Evolutionary conservation across 2,113 vertebrate genomes (phyloP).

Genomic region (Camelus dromedarius): DNA sequence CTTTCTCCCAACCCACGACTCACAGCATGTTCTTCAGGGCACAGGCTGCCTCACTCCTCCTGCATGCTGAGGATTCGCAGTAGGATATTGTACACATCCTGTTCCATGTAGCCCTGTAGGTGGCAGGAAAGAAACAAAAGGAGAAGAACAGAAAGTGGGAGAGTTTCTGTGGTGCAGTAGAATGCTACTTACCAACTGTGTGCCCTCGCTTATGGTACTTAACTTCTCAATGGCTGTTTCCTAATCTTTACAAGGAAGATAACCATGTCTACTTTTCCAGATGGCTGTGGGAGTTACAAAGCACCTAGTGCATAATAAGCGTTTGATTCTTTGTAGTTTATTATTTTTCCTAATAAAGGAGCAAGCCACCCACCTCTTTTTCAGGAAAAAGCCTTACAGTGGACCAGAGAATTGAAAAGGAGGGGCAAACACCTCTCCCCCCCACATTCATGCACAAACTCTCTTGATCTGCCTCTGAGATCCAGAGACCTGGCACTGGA

Average conservation of each 20-base stretch:
- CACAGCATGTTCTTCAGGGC: not conserved
- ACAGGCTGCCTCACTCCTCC: slow-evolving; percentile 40
- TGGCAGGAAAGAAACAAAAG: not conserved
- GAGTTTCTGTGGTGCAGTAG: not conserved
- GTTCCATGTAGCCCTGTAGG: slow-evolving; percentile 85
- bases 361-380: not conserved
- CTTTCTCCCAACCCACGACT: not conserved
- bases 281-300: not conserved
- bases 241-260: slow-evolving; percentile 31
- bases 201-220: not conserved
- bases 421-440: not conserved
- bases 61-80: slow-evolving; percentile 82
- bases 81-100: slow-evolving; percentile 81
- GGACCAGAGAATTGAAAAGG: not conserved
- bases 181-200: not conserved
- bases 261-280: not conserved
- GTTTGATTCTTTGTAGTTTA: not conserved
- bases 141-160: not conserved
- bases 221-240: not conserved
- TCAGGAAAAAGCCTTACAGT: not conserved
- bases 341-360: not conserved
- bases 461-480: not conserved
- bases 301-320: not conserved
- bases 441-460: not conserved
- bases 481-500: not conserved